phyloP scores from a whole-genome alignment of 2,113 vertebrate species.

The Zapus hudsonius region DNA sequence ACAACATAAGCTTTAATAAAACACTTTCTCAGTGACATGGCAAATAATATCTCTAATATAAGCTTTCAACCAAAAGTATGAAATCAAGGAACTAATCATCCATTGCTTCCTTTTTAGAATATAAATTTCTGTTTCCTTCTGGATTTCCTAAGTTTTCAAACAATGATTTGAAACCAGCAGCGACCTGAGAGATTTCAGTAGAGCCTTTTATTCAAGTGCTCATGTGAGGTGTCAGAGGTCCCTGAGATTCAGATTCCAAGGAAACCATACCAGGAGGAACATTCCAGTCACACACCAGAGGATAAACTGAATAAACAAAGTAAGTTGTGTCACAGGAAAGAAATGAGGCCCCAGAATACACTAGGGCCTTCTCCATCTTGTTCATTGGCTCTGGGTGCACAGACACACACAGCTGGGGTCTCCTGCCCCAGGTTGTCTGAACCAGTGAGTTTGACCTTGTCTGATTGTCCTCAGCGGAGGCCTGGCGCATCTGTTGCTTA shows the following conservation, averaged over 20 bases:
- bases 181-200: background rate
- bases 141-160: slow-evolving; percentile 11
- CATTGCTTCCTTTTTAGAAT: slow-evolving; percentile 34
- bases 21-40: background rate
- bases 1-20: slow-evolving; percentile 36
- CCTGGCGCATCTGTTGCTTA: background rate
- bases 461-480: background rate
- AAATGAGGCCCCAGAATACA: background rate
- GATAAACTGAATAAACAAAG: background rate
- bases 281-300: background rate
- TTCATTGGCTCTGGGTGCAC: background rate
- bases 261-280: background rate
- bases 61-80: slow-evolving; percentile 29
- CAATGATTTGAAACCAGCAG: slow-evolving; percentile 16
- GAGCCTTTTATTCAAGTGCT: background rate
- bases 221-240: slow-evolving; percentile 22
- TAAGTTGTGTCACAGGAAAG: background rate
- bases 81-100: slow-evolving; percentile 12
- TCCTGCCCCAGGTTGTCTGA: no score
- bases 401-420: no score
- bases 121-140: slow-evolving; percentile 28
- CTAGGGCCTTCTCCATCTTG: background rate
- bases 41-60: slow-evolving; percentile 3
- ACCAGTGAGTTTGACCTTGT: background rate
- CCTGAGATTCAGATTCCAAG: slow-evolving; percentile 4